These are phyloP conservation scores for Hyles vespertilio DNA, from an alignment of 1,140 invertebrate species.

Conservation along the genomic window DNA sequence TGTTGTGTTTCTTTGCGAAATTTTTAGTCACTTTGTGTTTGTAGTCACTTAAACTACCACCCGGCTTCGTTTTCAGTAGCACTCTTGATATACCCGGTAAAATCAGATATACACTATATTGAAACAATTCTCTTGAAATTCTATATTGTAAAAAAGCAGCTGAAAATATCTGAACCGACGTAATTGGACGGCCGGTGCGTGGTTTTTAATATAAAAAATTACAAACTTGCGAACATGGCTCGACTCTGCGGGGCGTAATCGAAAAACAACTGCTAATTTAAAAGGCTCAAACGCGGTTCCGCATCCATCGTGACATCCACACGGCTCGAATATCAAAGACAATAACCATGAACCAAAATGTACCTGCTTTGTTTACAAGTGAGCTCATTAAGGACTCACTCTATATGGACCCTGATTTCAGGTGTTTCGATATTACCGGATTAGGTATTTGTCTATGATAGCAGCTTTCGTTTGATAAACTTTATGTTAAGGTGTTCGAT, in stretches of 20 bases:
- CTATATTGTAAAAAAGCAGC: no score
- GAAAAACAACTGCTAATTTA: slow-evolving; percentile 11
- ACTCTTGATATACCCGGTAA: no score
- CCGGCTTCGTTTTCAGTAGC: no score
- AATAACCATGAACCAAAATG: slow-evolving; percentile 26
- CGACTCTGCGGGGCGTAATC: background rate
- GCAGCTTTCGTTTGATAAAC: background rate
- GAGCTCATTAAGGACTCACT: slow-evolving; percentile 34
- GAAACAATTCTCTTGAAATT: no score
- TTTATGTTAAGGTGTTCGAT: background rate
- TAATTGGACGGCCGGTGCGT: no score
- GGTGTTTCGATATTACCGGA: background rate
- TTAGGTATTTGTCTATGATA: background rate
- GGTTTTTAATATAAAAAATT: no score
- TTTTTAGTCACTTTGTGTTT: no score
- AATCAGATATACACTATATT: no score
- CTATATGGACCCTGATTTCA: slow-evolving; percentile 7
- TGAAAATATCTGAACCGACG: no score
- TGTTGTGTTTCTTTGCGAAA: background rate
- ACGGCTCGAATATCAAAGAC: slow-evolving; percentile 37
- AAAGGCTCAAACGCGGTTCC: slow-evolving; percentile 9
- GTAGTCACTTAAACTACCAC: no score
- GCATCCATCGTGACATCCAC: slow-evolving; percentile 7
- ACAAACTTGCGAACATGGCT: background rate
- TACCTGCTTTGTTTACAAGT: slow-evolving; percentile 40